phyloP scores from a whole-genome alignment of 1,140 invertebrate genomes.

The Harpegnathos saltator region DNA sequence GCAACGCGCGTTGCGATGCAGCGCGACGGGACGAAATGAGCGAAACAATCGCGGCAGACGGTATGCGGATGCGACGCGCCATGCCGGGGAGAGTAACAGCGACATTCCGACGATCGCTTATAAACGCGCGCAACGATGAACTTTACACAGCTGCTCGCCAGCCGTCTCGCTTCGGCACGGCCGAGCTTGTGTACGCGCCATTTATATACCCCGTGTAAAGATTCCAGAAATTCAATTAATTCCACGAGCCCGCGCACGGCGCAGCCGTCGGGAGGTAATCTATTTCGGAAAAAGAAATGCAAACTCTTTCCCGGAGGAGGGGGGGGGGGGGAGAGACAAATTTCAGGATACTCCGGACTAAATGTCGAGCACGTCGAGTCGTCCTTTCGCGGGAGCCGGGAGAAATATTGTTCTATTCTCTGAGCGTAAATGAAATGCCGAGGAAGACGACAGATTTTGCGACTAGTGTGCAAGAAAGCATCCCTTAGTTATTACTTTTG shows the following conservation, averaged over 20 bases:
- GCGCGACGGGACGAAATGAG: conserved; percentile 31
- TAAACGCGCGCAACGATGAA: conserved; percentile 51
- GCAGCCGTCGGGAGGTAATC: conserved; percentile 31
- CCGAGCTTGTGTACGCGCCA: conserved; percentile 1
- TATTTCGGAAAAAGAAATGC: conserved; percentile 34
- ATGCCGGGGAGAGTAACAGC: conserved; percentile 46
- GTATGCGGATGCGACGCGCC: conserved; percentile 37
- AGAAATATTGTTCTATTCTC: conserved; percentile 17
- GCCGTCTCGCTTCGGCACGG: conserved; percentile 32
- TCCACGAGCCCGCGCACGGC: conserved; percentile 27
- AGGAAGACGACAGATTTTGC: neutral
- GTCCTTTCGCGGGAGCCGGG: neutral
- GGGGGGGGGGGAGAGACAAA: too few relatives aligned
- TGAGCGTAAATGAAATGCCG: neutral
- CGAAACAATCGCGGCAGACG: conserved; percentile 25
- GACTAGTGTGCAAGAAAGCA: too few relatives aligned
- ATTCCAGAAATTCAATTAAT: conserved; percentile 56
- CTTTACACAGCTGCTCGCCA: conserved; percentile 37
- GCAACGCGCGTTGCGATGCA: conserved; percentile 6
- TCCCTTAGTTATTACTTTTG: too few relatives aligned
- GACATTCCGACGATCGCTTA: conserved; percentile 53
- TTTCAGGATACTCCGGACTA: conserved; percentile 1
- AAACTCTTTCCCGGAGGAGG: neutral
- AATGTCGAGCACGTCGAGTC: conserved; percentile 36
- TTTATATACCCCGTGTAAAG: conserved; percentile 31